Conservation (phyloP, 2,113 vertebrate genomes). For the Paramormyrops kingsleyae region DNA sequence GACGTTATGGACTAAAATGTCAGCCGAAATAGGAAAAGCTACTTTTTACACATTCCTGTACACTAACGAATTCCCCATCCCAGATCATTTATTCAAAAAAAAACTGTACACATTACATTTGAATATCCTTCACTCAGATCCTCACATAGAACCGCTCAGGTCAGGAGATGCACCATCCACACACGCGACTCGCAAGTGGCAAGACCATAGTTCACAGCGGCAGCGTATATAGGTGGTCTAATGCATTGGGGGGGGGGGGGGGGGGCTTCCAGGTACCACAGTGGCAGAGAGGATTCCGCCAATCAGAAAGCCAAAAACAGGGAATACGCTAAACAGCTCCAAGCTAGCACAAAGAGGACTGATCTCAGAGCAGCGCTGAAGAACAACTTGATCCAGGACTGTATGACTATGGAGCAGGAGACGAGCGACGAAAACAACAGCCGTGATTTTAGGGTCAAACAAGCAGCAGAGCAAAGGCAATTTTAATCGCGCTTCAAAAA, state of each 20-base stretch:
- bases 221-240: constrained; percentile 30
- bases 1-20: constrained; percentile 33
- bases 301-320: constrained; percentile 38
- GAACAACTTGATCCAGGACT: background rate
- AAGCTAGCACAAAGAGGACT: background rate
- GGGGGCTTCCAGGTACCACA: constrained; percentile 39
- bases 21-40: constrained; percentile 43
- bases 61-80: constrained; percentile 44
- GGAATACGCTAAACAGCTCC: background rate
- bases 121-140: constrained; percentile 24
- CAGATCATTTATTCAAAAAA: constrained; percentile 24
- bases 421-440: background rate
- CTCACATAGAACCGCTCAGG: constrained; percentile 4
- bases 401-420: background rate
- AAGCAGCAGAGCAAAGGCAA: background rate
- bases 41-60: constrained; percentile 58
- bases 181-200: constrained; percentile 21
- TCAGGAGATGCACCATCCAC: constrained; percentile 14
- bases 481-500: background rate
- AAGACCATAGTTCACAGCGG: constrained; percentile 48
- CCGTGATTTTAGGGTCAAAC: background rate
- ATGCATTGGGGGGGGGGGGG: constrained; percentile 12
- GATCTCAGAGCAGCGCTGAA: background rate
- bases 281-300: constrained; percentile 46
- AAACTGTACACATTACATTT: constrained; percentile 23